Conservation (phyloP, 2,113 vertebrate species). For the Oryzias melastigma region DNA sequence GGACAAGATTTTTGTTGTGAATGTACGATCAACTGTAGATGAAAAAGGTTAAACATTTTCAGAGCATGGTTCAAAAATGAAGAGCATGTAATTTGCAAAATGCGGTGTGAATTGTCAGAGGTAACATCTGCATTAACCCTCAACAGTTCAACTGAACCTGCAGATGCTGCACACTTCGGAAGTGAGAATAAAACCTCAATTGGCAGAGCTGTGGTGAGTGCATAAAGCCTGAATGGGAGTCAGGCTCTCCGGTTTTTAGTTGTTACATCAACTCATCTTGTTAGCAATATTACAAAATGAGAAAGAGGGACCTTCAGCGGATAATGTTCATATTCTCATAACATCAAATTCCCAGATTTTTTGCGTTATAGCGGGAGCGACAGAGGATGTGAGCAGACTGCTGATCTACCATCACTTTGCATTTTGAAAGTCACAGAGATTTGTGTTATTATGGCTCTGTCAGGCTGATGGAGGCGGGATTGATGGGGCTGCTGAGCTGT, state of each 20-base stretch:
- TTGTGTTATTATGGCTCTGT: constrained; percentile 68
- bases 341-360: constrained; percentile 26
- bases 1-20: too few species aligned
- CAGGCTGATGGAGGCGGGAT: constrained; percentile 59
- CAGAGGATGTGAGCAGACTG: constrained; percentile 59
- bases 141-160: too few species aligned
- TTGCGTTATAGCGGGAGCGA: constrained; percentile 42
- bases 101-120: too few species aligned
- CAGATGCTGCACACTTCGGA: constrained; percentile 14
- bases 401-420: constrained; percentile 62
- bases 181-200: constrained; percentile 17
- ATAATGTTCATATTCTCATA: constrained; percentile 34
- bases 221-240: constrained; percentile 36
- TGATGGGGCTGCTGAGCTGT: constrained; percentile 63
- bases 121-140: too few species aligned
- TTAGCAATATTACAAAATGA: constrained; percentile 16
- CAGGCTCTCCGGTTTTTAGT: constrained; percentile 24
- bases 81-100: too few species aligned
- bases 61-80: too few species aligned
- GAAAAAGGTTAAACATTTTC: too few species aligned
- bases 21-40: too few species aligned
- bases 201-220: constrained; percentile 10
- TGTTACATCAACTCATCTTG: constrained; percentile 10
- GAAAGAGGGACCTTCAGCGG: not conserved
- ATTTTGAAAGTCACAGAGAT: constrained; percentile 70